Conservation (phyloP, 2,888 invertebrate species). For the Leucoma salicis region DNA sequence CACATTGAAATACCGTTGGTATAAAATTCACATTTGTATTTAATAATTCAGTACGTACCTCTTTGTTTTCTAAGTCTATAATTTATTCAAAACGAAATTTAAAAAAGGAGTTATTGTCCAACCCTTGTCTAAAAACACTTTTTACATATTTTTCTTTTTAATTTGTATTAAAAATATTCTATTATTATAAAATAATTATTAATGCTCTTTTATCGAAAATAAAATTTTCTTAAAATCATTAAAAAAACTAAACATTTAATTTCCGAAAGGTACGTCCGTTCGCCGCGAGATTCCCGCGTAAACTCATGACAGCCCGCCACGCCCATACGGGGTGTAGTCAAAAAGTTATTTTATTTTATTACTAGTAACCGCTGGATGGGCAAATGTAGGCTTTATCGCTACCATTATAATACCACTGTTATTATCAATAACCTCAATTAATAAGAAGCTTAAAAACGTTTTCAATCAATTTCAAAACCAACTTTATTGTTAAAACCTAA, state of each 20-base stretch:
- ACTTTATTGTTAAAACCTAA: neutral
- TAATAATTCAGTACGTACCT: too few relatives aligned
- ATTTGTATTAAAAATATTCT: neutral
- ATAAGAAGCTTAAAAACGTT: conserved; percentile 26
- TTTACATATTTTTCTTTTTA: neutral
- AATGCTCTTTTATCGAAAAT: conserved; percentile 8
- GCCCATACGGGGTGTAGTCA: conserved; percentile 78
- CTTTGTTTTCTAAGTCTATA: too few relatives aligned
- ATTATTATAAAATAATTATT: too few relatives aligned
- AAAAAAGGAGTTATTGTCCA: too few relatives aligned
- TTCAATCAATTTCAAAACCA: conserved; percentile 4
- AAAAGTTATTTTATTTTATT: conserved; percentile 71
- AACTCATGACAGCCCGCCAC: conserved; percentile 56
- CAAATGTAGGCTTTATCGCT: conserved; percentile 72
- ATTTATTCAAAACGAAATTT: too few relatives aligned
- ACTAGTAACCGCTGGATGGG: conserved; percentile 45
- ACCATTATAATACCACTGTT: conserved; percentile 52
- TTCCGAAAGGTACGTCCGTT: conserved; percentile 44
- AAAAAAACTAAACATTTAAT: conserved; percentile 8
- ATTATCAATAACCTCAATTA: conserved; percentile 37
- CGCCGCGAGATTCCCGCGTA: conserved; percentile 49
- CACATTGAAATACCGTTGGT: neutral
- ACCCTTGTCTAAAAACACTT: neutral
- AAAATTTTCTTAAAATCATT: too few relatives aligned
- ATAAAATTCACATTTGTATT: neutral